phyloP scores from a whole-genome alignment of 2,888 invertebrate genomes.

The Trissonchulus latispiculum region DNA sequence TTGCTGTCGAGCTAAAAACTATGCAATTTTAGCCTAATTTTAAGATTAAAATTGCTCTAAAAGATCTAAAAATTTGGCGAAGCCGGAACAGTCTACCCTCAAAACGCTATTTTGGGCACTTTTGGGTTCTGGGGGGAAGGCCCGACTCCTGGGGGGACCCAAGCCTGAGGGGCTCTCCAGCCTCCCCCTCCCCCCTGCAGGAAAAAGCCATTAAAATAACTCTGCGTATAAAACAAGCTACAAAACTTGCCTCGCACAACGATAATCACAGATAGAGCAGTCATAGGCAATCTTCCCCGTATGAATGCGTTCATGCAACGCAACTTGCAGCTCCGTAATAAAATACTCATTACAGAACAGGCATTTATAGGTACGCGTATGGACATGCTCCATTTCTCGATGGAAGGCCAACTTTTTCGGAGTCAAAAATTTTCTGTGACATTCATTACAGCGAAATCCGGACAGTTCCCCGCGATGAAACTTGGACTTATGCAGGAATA shows the following conservation, averaged over 20 bases:
- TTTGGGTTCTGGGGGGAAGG: too few relatives aligned
- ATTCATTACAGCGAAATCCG: slow-evolving; percentile 40
- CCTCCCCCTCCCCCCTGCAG: too few relatives aligned
- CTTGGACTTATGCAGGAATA: slow-evolving; percentile 20
- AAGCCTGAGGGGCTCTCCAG: too few relatives aligned
- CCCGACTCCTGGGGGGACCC: too few relatives aligned
- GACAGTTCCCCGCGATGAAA: slow-evolving; percentile 35
- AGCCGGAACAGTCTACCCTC: too few relatives aligned
- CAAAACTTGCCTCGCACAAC: slow-evolving; percentile 31
- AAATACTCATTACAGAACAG: slow-evolving; percentile 44
- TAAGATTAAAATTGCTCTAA: too few relatives aligned
- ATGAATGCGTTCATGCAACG: slow-evolving; percentile 42
- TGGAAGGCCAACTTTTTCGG: slow-evolving; percentile 42
- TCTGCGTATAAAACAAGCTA: too few relatives aligned
- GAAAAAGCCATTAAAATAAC: too few relatives aligned
- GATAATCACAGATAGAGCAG: slow-evolving; percentile 37
- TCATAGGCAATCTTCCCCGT: slow-evolving; percentile 44
- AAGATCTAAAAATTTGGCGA: too few relatives aligned
- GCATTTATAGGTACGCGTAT: slow-evolving; percentile 40
- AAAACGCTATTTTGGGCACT: too few relatives aligned
- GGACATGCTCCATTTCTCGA: slow-evolving; percentile 43
- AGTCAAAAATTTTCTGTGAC: slow-evolving; percentile 41
- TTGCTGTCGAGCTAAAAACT: too few relatives aligned
- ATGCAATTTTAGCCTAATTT: too few relatives aligned
- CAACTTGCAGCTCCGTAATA: slow-evolving; percentile 36